Evolutionary conservation across 2,113 vertebrate species (phyloP).

Genomic region (Hypomesus transpacificus): DNA sequence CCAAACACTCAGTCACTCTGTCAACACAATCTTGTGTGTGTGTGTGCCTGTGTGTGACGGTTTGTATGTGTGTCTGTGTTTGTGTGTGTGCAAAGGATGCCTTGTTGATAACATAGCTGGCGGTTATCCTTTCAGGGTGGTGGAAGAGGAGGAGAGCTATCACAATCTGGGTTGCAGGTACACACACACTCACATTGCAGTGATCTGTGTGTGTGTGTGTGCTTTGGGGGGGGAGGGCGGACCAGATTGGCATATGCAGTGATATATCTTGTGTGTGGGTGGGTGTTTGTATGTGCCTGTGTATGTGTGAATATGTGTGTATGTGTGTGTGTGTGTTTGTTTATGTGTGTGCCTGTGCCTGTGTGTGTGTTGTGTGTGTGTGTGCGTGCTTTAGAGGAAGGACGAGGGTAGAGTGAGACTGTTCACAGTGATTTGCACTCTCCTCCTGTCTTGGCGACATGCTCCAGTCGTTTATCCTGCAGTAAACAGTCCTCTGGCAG

Average conservation of each 20-base stretch:
- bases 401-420: not conserved
- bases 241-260: no score
- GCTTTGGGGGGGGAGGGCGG: no score
- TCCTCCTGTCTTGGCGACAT: no score
- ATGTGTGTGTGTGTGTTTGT: not conserved
- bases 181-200: not conserved
- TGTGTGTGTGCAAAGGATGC: not conserved
- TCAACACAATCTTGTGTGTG: not conserved
- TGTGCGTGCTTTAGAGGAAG: not conserved
- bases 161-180: slow-evolving; percentile 28
- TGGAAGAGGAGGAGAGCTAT: slow-evolving; percentile 14
- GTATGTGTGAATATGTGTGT: not conserved
- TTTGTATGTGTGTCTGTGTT: slow-evolving; percentile 7
- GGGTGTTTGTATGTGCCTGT: not conserved
- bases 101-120: not conserved
- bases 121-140: slow-evolving; percentile 6
- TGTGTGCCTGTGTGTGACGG: not conserved
- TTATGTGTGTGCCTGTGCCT: not conserved
- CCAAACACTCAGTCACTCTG: not conserved
- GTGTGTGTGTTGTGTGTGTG: not conserved
- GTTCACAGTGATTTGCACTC: not conserved
- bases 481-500: no score
- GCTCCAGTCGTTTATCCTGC: no score
- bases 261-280: not conserved
- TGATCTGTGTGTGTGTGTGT: not conserved